phyloP scores from a whole-genome alignment of 2,888 invertebrate genomes.

The Bibio marci region DNA sequence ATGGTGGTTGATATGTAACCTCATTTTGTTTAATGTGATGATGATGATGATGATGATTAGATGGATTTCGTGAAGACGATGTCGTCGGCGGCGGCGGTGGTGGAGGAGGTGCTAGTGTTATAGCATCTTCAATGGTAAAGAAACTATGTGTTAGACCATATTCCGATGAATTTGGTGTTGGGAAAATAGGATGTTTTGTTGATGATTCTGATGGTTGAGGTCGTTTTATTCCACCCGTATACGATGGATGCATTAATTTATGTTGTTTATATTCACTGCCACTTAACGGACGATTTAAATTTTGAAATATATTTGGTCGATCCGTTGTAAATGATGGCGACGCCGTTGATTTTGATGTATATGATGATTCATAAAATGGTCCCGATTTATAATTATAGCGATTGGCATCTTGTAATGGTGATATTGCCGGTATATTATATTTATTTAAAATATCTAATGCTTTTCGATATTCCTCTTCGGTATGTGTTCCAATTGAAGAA shows the following conservation, averaged over 20 bases:
- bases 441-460: constrained; percentile 8
- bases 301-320: constrained; percentile 8
- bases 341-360: neutral
- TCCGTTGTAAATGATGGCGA: constrained; percentile 7
- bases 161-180: constrained; percentile 4
- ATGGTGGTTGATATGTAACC: neutral
- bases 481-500: neutral
- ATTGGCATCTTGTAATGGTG: constrained; percentile 8
- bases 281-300: constrained; percentile 7
- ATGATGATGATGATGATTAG: too few species aligned
- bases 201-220: neutral
- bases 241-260: constrained; percentile 8
- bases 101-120: constrained; percentile 7
- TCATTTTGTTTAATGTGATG: neutral
- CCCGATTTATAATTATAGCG: constrained; percentile 1
- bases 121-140: constrained; percentile 14
- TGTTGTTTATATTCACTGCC: constrained; percentile 9
- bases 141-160: constrained; percentile 9
- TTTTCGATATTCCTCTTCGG: constrained; percentile 5
- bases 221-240: constrained; percentile 6
- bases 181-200: constrained; percentile 3
- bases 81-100: too few species aligned
- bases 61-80: too few species aligned
- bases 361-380: neutral
- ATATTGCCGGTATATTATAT: constrained; percentile 9